Evolutionary conservation across 2,888 invertebrate species (phyloP).

Genomic region (Agonopterix subpropinquella): DNA sequence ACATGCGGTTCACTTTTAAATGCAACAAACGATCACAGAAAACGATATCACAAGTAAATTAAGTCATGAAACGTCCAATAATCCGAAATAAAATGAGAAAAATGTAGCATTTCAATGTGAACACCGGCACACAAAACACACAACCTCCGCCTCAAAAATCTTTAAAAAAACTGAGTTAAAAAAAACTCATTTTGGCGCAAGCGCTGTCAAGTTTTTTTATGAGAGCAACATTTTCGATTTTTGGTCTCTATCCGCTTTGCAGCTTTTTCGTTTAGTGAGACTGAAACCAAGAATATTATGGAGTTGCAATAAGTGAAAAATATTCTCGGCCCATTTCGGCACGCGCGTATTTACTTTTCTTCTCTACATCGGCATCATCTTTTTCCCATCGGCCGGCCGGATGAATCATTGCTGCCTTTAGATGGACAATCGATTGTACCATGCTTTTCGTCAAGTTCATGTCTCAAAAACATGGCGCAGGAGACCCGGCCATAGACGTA

Average conservation of each 20-base stretch:
- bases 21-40: slow-evolving; percentile 33
- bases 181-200: slow-evolving; percentile 37
- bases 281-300: neutral
- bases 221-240: neutral
- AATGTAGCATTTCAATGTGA: slow-evolving; percentile 55
- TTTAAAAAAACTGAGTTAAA: slow-evolving; percentile 48
- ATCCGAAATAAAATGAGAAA: slow-evolving; percentile 40
- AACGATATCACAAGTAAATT: slow-evolving; percentile 42
- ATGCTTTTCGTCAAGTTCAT: no score
- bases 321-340: no score
- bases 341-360: no score
- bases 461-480: no score
- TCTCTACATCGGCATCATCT: no score
- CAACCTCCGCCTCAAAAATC: slow-evolving; percentile 55
- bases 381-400: no score
- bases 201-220: slow-evolving; percentile 35
- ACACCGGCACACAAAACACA: slow-evolving; percentile 38
- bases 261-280: neutral
- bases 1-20: slow-evolving; percentile 42
- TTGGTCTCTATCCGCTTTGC: neutral
- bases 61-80: slow-evolving; percentile 56
- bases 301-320: no score
- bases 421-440: no score
- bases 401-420: no score
- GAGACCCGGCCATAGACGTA: no score